Evolutionary conservation across 2,888 invertebrate genomes (phyloP), one percentile per base, ranked within the genome.

Genomic region (Carabus problematicus): DNA sequence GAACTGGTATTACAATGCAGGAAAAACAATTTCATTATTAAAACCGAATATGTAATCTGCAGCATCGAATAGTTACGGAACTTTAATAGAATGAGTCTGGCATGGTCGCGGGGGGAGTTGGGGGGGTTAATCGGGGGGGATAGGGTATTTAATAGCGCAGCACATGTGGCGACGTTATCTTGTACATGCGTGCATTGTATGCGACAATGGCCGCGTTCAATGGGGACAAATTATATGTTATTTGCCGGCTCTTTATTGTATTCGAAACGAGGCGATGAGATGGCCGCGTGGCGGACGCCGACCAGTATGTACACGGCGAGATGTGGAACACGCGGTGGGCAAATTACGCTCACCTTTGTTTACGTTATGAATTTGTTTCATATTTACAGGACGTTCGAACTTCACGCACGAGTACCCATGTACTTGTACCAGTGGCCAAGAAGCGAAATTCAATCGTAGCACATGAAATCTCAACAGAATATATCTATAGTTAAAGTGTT

Each of bases 181-280:
- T 52, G 59, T 59, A 42, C 40, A 42, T 47, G 49, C 41, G 66
- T 41, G 52, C 14, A 40, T 64, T 64, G 64, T 64, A 8, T 14
- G 59, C 52, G 59, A 66, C 66, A 66, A 66, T 59, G 49, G 49
- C 41, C 47, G 43, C 19, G 41, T 54, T 59, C 64, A 64, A 64
- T 64, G 64, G 64, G 64, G 55, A 64, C 64, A 64, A 64, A 64
- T 64, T 64, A 64, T 64, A 64, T 45, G 64, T 64, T 64, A 64
- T 55, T 64, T 64, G 64, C 64, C 43, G 64, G 42, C 55, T 49
- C 66, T 58, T 66, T 66, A 66, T 66, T 66, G 66, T 66, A 59
- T 66, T 66, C 66, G 58, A 64, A 64, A 64, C 64, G 58, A 64
- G 64, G 59, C 58, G 66, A 66, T 43, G 66, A 59, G 49, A 59